Evolutionary conservation across 2,113 vertebrate species (phyloP).

Genomic region (Zootoca vivipara): DNA sequence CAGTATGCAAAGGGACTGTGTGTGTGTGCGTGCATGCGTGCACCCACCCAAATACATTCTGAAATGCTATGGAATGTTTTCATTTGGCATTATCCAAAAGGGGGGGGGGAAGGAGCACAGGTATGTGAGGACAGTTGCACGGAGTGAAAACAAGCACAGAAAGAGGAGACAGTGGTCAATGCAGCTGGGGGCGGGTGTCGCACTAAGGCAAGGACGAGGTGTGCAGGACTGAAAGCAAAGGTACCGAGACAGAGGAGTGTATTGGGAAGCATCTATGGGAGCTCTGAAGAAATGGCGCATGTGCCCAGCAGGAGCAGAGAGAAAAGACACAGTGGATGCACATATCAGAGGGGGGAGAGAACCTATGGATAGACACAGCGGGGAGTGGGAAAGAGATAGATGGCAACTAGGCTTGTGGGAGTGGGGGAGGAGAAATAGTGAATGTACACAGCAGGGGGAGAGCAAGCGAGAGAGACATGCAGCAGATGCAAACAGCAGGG

Average conservation of each 20-base stretch:
- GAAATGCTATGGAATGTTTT: slow-evolving; percentile 27
- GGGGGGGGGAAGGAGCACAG: not conserved
- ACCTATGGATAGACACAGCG: slow-evolving; percentile 54
- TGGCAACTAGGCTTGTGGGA: slow-evolving; percentile 49
- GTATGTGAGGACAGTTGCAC: not conserved
- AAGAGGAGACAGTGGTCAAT: slow-evolving; percentile 21
- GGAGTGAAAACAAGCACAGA: slow-evolving; percentile 30
- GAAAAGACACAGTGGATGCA: slow-evolving; percentile 44
- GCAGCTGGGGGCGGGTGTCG: slow-evolving; percentile 26
- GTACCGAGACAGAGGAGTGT: slow-evolving; percentile 19
- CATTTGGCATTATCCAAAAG: slow-evolving; percentile 41
- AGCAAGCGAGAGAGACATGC: slow-evolving; percentile 55
- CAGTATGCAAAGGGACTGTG: slow-evolving; percentile 14
- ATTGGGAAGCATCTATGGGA: slow-evolving; percentile 33
- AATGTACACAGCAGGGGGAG: slow-evolving; percentile 65
- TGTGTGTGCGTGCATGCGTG: not conserved
- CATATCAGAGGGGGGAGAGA: slow-evolving; percentile 45
- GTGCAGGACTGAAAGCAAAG: not conserved
- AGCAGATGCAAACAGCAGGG: slow-evolving; percentile 72
- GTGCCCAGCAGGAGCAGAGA: slow-evolving; percentile 23
- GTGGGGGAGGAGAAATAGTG: slow-evolving; percentile 56
- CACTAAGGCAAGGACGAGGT: not conserved
- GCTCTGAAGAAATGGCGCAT: slow-evolving; percentile 46
- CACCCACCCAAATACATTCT: not conserved
- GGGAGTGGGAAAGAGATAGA: slow-evolving; percentile 49